A percentile compares a stretch with the other conserved stretches of the same genome.
Evolutionary conservation across 2,113 vertebrate genomes (phyloP).

Genomic region (Colaptes auratus): DNA sequence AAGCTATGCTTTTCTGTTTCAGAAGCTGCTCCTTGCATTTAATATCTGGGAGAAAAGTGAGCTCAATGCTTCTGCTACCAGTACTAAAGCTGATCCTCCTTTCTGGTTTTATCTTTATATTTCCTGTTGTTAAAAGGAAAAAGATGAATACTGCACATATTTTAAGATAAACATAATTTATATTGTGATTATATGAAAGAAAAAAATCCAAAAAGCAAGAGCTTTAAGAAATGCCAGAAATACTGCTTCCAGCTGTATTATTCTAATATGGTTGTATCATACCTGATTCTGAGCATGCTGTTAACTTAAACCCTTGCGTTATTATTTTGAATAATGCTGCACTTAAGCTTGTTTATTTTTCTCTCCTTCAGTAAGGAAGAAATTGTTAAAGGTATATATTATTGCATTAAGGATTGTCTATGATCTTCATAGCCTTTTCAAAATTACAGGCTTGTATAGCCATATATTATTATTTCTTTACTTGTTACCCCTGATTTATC

Average conservation of each 20-base stretch:
- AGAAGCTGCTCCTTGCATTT: background rate
- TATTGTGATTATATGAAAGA: background rate
- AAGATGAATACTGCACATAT: background rate
- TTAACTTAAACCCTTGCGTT: background rate
- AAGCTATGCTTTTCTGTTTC: background rate
- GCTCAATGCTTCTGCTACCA: background rate
- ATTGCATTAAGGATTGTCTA: background rate
- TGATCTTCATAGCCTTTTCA: background rate
- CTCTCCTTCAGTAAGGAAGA: background rate
- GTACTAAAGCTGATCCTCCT: background rate
- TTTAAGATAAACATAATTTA: background rate
- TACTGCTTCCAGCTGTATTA: background rate
- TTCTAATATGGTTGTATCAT: background rate
- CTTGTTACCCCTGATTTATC: background rate
- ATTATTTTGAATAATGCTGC: background rate
- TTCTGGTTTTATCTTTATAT: background rate
- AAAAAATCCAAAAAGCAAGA: background rate
- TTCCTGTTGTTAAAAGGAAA: background rate
- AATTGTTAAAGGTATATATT: background rate
- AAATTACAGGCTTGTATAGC: background rate
- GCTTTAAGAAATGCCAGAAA: background rate
- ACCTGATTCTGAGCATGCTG: too few relatives aligned
- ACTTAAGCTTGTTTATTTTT: background rate
- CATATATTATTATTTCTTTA: background rate
- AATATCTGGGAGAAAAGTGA: background rate